Evolutionary conservation across 1,140 invertebrate genomes (phyloP), one percentile per base, ranked within the genome.

Genomic region (Danaus melanippus): DNA sequence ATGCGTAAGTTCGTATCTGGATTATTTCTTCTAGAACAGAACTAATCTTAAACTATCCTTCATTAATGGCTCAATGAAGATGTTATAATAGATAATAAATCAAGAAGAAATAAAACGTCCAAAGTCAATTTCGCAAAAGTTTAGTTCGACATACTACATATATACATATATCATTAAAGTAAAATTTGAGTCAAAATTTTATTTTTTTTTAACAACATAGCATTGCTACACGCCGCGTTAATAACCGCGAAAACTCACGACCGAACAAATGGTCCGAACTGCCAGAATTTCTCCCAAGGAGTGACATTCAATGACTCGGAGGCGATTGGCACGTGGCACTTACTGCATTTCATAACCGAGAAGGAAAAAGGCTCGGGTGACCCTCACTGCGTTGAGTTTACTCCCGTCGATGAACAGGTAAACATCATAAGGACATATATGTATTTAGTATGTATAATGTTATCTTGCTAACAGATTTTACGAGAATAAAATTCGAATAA

Each of bases 311-410:
- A 79, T 50, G 80, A 84, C 42, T 66, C 60, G 11, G 69, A 79
- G 39, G 79, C 77, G 1, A 47, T 79, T 7, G 81, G 81, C 8
- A 61, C 67, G 8, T 84, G 81, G 81, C 76, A 79, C 51, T 65
- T 82, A 17, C 62, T 82, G n/a, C 74, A 80, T 50, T 76, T 75
- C 32, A 75, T 64, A 58, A 77, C 70, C 7, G 69, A 78, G 50
- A 71, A 70, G 49, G 65, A 66, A 1, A 75, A 76, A 44, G 74
- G 68, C 10, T 62, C 71, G 8, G 74, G 69, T 11, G 76, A 81
- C 12, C 61, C 73, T 0, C 74, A 81, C 11, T 84, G 79, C 48
- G 73, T 84, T 4, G 65, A 78, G 41, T 79, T 84, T 51, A 58
- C 63, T 11, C 50, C 57, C 10, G 67, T 84, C 10, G 60, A 46